Percentiles rank a stretch among this genome's conserved stretches.
Evolutionary conservation across 2,797 vertebrate genomes (phyloP).

Genomic region (Pteronotus mesoamericanus): DNA sequence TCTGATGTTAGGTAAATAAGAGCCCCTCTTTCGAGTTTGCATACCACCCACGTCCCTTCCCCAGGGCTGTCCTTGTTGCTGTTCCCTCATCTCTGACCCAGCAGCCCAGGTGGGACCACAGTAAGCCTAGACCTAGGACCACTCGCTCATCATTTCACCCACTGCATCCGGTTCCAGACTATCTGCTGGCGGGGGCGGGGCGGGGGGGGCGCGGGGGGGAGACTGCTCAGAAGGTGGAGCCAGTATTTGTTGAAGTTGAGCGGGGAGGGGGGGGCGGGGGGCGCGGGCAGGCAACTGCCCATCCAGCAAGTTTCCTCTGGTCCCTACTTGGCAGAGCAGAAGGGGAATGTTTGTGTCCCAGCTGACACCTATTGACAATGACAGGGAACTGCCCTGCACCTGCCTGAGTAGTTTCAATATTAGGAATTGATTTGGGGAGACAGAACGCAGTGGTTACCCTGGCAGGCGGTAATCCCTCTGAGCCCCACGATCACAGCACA

Average conservation of each 20-base stretch:
- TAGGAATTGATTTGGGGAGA: not conserved
- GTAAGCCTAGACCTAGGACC: not conserved
- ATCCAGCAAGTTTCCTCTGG: not conserved
- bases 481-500: not conserved
- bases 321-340: not conserved
- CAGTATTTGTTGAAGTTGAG: not conserved
- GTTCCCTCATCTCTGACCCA: not conserved
- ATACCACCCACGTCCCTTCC: not conserved
- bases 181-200: not conserved
- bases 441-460: not conserved
- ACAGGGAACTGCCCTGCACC: not conserved
- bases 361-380: not conserved
- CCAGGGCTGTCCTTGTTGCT: not conserved
- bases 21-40: not conserved
- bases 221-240: not conserved
- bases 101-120: not conserved
- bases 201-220: too few relatives aligned
- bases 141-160: not conserved
- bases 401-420: not conserved
- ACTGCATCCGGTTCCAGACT: not conserved
- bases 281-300: not conserved
- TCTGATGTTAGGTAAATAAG: not conserved
- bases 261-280: fast-evolving
- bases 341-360: not conserved
- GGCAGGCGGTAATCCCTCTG: not conserved